Conservation (phyloP, 2,113 vertebrate genomes). For the Alectura lathami region DNA sequence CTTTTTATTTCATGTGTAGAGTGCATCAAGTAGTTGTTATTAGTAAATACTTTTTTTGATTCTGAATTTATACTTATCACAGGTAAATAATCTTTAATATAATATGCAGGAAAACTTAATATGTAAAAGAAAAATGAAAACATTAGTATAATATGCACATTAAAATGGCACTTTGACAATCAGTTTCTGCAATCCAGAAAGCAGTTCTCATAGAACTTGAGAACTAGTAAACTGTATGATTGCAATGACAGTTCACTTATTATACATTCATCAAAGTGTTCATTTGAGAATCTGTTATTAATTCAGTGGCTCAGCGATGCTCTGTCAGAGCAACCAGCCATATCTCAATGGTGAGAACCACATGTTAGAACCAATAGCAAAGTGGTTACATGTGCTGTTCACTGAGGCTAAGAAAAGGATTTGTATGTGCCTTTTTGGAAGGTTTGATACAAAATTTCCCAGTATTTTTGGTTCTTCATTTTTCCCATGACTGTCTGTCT, state of each 20-base stretch:
- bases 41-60: not conserved
- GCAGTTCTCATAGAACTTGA: not conserved
- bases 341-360: not conserved
- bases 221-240: not conserved
- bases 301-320: not conserved
- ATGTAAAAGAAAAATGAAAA: too few relatives aligned
- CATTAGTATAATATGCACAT: not conserved
- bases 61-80: not conserved
- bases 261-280: not conserved
- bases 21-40: not conserved
- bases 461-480: not conserved
- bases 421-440: not conserved
- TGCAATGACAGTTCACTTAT: not conserved
- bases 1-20: not conserved
- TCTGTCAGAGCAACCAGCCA: not conserved
- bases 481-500: not conserved
- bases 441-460: not conserved
- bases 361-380: not conserved
- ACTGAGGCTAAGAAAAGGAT: not conserved
- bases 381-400: not conserved
- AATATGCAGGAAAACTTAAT: not conserved
- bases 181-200: not conserved
- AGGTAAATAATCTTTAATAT: not conserved
- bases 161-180: not conserved
- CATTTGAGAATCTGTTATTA: not conserved